phyloP scores from a whole-genome alignment of 2,113 vertebrate genomes.

The Callocephalon fimbriatum region DNA sequence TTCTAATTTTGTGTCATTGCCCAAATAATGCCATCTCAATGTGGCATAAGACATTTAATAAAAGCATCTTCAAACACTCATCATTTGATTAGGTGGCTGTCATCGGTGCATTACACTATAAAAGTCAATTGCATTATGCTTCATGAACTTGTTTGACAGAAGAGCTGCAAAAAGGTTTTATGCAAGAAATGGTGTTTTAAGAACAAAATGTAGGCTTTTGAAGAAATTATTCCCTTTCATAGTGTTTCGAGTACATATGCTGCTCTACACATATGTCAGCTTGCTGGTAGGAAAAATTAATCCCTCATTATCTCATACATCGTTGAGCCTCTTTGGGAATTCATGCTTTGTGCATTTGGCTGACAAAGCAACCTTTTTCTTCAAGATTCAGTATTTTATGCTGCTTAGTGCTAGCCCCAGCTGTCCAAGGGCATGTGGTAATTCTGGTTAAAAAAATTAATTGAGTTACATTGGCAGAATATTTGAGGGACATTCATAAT shows the following conservation, averaged over 20 bases:
- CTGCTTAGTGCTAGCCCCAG: slow-evolving; percentile 5
- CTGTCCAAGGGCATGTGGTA: background rate
- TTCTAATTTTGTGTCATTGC: slow-evolving; percentile 25
- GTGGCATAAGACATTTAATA: background rate
- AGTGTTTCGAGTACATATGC: background rate
- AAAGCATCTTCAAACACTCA: background rate
- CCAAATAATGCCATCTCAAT: slow-evolving; percentile 22
- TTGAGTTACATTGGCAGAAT: background rate
- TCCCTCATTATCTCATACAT: slow-evolving; percentile 37
- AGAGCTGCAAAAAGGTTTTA: background rate
- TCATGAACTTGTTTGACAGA: background rate
- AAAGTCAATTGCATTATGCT: background rate
- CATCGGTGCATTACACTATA: background rate
- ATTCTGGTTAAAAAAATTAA: background rate
- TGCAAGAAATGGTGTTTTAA: background rate
- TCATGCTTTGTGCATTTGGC: background rate
- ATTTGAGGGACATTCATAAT: background rate
- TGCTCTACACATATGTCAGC: background rate
- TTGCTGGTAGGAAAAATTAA: slow-evolving; percentile 57
- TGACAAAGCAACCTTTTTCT: slow-evolving; percentile 59
- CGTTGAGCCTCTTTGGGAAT: slow-evolving; percentile 47
- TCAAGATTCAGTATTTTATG: slow-evolving; percentile 55
- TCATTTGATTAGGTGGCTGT: background rate
- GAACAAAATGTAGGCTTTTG: background rate
- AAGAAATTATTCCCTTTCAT: slow-evolving; percentile 3